Percentiles rank a stretch among this genome's conserved stretches.
Evolutionary conservation across 2,888 invertebrate species (phyloP).

Genomic region (Hydraecia micacea): DNA sequence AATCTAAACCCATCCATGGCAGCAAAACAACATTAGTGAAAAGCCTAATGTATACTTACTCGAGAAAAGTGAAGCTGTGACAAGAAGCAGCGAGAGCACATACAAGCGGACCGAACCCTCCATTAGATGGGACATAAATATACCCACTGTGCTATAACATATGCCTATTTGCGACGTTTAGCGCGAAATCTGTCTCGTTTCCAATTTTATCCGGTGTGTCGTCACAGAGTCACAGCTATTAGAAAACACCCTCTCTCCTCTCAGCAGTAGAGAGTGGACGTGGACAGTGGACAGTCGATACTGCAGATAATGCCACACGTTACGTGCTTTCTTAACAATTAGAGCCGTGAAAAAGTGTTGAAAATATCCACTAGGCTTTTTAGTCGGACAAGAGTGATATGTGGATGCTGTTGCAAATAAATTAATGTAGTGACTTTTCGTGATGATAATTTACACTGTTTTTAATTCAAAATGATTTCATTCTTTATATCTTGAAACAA

Average conservation of each 20-base stretch:
- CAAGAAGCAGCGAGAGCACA: constrained; percentile 13
- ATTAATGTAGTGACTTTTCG: background rate
- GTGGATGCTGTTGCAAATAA: background rate
- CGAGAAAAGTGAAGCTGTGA: constrained; percentile 29
- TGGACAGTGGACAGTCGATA: constrained; percentile 26
- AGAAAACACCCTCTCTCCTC: constrained; percentile 59
- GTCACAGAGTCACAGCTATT: constrained; percentile 36
- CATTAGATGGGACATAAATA: constrained; percentile 18
- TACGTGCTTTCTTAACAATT: constrained; percentile 59
- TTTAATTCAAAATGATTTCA: background rate
- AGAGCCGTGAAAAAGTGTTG: constrained; percentile 60
- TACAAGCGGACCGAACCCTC: constrained; percentile 9
- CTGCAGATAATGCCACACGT: constrained; percentile 39
- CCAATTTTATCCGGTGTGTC: constrained; percentile 43
- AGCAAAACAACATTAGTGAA: constrained; percentile 11
- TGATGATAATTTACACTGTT: background rate
- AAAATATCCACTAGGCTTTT: constrained; percentile 48
- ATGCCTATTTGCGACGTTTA: constrained; percentile 35
- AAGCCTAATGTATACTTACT: constrained; percentile 20
- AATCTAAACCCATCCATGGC: constrained; percentile 12
- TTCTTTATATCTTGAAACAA: background rate
- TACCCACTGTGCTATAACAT: constrained; percentile 3
- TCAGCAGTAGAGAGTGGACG: constrained; percentile 38
- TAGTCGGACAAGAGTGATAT: constrained; percentile 19
- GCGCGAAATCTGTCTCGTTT: constrained; percentile 43